Percentiles rank a stretch among this genome's conserved stretches.
Conservation (phyloP, 2,797 vertebrate species). For the Platyrinchus mystaceus region DNA sequence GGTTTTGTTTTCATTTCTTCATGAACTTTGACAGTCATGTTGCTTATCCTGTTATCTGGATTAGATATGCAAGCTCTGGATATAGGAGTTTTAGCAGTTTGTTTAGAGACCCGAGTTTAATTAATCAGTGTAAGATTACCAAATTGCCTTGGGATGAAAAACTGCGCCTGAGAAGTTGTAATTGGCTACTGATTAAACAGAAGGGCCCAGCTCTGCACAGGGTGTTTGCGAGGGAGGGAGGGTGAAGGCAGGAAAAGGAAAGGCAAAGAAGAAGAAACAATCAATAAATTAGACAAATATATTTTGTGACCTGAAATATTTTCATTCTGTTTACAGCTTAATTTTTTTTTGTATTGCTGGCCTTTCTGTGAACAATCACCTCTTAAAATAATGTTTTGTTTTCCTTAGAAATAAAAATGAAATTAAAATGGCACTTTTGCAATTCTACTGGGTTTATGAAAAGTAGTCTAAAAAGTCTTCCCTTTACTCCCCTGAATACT, state of each 20-base stretch:
- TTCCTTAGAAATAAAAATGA: neutral
- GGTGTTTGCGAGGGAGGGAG: neutral
- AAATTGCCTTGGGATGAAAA: slow-evolving; percentile 1
- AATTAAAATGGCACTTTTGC: neutral
- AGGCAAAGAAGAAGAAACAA: neutral
- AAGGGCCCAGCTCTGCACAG: neutral
- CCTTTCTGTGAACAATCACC: neutral
- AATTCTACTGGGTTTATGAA: neutral
- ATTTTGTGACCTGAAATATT: neutral
- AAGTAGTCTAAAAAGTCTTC: neutral
- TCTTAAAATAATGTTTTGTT: neutral
- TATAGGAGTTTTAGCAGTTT: neutral
- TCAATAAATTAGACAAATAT: neutral
- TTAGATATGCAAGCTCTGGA: slow-evolving; percentile 31
- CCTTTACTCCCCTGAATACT: neutral
- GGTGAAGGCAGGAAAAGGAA: neutral
- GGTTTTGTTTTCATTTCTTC: slow-evolving; percentile 5
- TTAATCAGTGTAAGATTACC: slow-evolving; percentile 37
- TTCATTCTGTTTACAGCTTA: neutral
- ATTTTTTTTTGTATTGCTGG: neutral
- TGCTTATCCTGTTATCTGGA: slow-evolving; percentile 38
- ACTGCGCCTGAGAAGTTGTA: neutral
- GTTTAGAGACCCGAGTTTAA: slow-evolving; percentile 7
- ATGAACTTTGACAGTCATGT: slow-evolving; percentile 4
- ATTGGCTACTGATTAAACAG: slow-evolving; percentile 13